These are phyloP conservation scores for Habroteleia sp. DNA, from an alignment of 2,888 invertebrate genomes.

Conservation along the genomic window DNA sequence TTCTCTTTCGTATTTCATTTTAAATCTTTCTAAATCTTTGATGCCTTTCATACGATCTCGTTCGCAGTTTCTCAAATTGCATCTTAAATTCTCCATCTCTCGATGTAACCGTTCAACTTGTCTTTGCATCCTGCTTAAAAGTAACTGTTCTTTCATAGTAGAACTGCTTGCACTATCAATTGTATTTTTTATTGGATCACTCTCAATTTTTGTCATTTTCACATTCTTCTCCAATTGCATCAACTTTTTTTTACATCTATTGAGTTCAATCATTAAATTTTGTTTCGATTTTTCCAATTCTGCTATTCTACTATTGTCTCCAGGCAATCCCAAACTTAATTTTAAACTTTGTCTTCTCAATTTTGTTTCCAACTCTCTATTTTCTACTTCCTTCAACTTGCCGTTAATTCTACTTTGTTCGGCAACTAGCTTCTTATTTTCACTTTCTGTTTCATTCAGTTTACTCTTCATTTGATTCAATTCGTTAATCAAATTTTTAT, in stretches of 20 bases:
- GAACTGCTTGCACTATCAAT: too few relatives aligned
- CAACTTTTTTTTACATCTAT: conserved; percentile 32
- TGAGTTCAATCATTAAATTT: conserved; percentile 27
- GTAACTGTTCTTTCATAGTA: too few relatives aligned
- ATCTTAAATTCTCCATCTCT: too few relatives aligned
- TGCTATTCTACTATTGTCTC: conserved; percentile 12
- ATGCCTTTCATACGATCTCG: too few relatives aligned
- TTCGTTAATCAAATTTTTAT: conserved; percentile 46
- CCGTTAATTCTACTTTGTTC: conserved; percentile 41
- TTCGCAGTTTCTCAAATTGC: too few relatives aligned
- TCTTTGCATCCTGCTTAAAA: too few relatives aligned
- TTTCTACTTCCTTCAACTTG: conserved; percentile 27
- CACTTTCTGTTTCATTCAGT: conserved; percentile 1
- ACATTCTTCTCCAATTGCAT: conserved; percentile 51
- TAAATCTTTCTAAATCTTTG: too few relatives aligned
- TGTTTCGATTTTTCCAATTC: conserved; percentile 48
- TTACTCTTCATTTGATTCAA: conserved; percentile 39
- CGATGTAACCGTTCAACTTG: too few relatives aligned
- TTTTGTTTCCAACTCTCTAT: conserved; percentile 21
- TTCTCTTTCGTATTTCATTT: too few relatives aligned
- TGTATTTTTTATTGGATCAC: too few relatives aligned
- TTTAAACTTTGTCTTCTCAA: conserved; percentile 6
- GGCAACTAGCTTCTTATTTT: conserved; percentile 60
- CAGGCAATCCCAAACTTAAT: background rate
- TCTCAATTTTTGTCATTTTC: too few relatives aligned